Percentiles rank a stretch among this genome's conserved stretches.
phyloP scores from a whole-genome alignment of 2,113 vertebrate genomes.

The Lota lota region DNA sequence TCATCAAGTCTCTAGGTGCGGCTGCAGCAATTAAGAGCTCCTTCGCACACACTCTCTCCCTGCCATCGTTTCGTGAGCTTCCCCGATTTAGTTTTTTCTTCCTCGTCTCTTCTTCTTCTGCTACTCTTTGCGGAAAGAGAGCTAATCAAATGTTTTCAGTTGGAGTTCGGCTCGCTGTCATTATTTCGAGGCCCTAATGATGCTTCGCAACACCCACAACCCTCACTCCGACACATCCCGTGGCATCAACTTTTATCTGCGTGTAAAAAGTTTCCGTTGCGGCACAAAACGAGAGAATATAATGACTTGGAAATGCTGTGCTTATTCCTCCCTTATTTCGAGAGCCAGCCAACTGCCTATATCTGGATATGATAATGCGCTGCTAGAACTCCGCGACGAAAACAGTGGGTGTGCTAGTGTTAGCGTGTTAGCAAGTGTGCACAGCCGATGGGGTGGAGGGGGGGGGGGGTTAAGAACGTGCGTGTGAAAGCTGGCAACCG shows the following conservation, averaged over 20 bases:
- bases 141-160: slow-evolving; percentile 97
- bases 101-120: slow-evolving; percentile 63
- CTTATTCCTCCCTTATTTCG: slow-evolving; percentile 25
- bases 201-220: slow-evolving; percentile 55
- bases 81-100: slow-evolving; percentile 62
- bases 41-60: slow-evolving; percentile 82
- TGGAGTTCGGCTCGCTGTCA: slow-evolving; percentile 82
- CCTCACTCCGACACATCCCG: not conserved
- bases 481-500: no score
- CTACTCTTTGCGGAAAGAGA: slow-evolving; percentile 84
- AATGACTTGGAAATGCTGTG: slow-evolving; percentile 78
- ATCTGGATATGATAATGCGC: slow-evolving; percentile 38
- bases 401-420: not conserved
- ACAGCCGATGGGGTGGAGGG: no score
- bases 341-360: no score
- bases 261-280: slow-evolving; percentile 33
- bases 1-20: slow-evolving; percentile 96
- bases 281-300: slow-evolving; percentile 70
- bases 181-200: slow-evolving; percentile 91
- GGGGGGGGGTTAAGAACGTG: no score
- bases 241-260: slow-evolving; percentile 21
- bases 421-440: no score
- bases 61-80: slow-evolving; percentile 90
- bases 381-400: slow-evolving; percentile 68
- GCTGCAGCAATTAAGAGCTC: slow-evolving; percentile 96